Conservation (phyloP, 2,797 vertebrate genomes). For the Diglossa cyanea region DNA sequence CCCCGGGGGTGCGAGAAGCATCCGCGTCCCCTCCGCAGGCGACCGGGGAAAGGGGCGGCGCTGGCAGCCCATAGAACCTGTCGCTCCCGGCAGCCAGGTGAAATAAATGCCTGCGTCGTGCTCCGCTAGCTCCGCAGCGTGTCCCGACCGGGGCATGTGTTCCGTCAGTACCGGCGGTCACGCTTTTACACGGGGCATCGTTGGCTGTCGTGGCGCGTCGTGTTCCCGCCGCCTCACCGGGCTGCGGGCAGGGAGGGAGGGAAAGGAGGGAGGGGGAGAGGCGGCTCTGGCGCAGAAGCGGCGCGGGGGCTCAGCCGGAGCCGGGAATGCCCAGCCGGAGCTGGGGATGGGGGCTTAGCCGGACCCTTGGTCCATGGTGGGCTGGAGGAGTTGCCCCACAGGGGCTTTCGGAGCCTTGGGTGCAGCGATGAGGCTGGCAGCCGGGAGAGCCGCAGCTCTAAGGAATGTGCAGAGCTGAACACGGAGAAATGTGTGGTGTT, state of each 20-base stretch:
- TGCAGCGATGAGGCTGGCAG: neutral
- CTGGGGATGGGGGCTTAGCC: neutral
- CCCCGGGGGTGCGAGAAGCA: no score
- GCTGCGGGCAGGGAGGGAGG: neutral
- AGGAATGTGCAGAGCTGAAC: slow-evolving; percentile 27
- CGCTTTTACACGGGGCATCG: neutral
- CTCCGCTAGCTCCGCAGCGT: neutral
- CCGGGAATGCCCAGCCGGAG: neutral
- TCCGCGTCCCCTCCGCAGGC: neutral
- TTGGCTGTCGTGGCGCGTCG: neutral
- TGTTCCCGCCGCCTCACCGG: neutral
- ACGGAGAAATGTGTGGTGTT: slow-evolving; percentile 47
- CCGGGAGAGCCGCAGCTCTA: neutral
- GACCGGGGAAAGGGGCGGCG: neutral
- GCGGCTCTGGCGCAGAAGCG: neutral
- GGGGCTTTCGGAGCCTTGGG: neutral
- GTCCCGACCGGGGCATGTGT: neutral
- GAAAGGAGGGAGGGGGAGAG: neutral
- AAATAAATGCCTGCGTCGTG: neutral
- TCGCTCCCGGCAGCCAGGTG: neutral
- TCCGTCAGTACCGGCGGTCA: neutral
- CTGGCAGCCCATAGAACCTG: neutral
- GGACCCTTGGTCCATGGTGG: neutral
- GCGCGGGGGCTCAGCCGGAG: neutral
- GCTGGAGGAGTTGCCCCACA: neutral